Percentiles rank a stretch among this genome's conserved stretches.
Conservation (phyloP, 2,797 vertebrate genomes). For the Pipistrellus nathusii region DNA sequence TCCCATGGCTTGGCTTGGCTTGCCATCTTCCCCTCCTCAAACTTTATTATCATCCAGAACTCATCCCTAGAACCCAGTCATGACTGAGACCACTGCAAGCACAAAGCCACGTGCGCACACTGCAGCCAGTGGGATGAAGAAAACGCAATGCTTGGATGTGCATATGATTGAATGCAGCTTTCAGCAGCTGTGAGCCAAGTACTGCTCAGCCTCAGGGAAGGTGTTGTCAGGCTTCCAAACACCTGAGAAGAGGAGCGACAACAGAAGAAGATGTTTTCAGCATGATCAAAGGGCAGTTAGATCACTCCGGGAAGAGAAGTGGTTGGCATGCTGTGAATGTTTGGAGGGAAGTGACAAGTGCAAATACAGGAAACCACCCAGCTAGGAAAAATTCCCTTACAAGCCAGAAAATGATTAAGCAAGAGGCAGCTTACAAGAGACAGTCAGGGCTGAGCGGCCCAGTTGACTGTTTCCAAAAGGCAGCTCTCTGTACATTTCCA, state of each 20-base stretch:
- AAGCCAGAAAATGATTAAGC: neutral
- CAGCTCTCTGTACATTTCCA: neutral
- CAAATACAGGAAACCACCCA: neutral
- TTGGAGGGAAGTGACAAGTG: neutral
- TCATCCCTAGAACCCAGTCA: neutral
- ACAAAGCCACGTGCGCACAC: fast-evolving
- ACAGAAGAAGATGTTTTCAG: neutral
- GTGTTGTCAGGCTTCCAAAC: neutral
- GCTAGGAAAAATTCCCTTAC: neutral
- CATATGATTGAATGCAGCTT: neutral
- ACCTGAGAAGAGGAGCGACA: neutral
- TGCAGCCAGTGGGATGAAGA: fast-evolving
- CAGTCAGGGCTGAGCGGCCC: neutral
- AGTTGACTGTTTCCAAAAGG: neutral
- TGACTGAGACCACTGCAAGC: neutral
- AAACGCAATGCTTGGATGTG: neutral
- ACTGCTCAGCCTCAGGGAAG: neutral
- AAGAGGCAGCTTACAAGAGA: neutral
- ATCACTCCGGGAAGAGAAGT: neutral
- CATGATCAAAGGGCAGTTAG: neutral
- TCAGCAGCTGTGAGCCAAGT: neutral
- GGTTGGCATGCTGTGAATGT: neutral
- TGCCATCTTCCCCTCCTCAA: neutral
- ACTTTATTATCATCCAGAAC: neutral
- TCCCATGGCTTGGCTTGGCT: neutral